A percentile compares a stretch with the other conserved stretches of the same genome.
phyloP scores from a whole-genome alignment of 2,113 vertebrate species.

The Ciconia boyciana region DNA sequence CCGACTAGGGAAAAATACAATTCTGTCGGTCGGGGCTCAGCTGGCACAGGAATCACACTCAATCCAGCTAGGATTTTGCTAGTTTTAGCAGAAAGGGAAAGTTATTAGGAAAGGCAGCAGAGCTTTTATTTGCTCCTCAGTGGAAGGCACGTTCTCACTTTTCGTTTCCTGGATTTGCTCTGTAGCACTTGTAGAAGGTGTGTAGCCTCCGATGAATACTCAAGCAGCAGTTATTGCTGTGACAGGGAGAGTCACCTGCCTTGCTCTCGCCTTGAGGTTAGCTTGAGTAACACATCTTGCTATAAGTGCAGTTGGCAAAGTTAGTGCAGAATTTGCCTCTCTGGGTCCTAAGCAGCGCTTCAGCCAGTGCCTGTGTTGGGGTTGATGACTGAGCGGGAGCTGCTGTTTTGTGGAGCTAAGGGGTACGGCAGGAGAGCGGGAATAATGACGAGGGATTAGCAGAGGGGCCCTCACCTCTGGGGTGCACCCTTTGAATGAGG shows the following conservation, averaged over 20 bases:
- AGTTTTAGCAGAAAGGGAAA: not conserved
- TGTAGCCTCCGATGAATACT: rapidly evolving
- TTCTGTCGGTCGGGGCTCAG: not conserved
- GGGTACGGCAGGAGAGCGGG: rapidly evolving
- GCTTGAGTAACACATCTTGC: not conserved
- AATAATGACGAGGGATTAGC: rapidly evolving
- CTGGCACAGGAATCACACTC: not conserved
- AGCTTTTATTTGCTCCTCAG: not conserved
- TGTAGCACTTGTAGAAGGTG: not conserved
- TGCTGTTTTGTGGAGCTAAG: not conserved
- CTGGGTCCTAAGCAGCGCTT: not conserved
- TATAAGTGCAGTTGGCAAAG: not conserved
- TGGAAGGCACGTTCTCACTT: rapidly evolving
- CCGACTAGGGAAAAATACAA: not conserved
- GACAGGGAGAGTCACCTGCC: not conserved
- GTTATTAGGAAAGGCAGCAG: not conserved
- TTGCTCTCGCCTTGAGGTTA: rapidly evolving
- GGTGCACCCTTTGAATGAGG: not conserved
- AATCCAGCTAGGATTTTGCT: not conserved
- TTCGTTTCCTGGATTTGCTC: not conserved
- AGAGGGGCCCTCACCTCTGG: rapidly evolving
- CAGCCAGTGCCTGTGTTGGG: not conserved
- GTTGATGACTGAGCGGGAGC: not conserved
- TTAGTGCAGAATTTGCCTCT: not conserved
- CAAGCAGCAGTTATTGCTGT: not conserved